Base-by-base conservation (phyloP, 2,888 invertebrate genomes). In the Gortyna flavago region DNA sequence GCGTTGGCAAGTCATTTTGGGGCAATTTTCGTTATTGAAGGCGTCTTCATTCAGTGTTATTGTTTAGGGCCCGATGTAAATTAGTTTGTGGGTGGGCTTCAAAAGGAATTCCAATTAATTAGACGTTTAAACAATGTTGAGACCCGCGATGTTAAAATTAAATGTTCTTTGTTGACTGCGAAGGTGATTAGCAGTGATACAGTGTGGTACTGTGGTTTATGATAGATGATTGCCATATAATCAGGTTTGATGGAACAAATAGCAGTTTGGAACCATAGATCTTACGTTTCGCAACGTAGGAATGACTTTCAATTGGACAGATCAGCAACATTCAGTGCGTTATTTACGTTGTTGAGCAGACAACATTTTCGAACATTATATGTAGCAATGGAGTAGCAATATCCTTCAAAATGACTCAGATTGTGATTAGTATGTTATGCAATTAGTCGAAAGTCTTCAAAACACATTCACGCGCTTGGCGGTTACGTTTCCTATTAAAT, bases 51-150 rank as follows among this genome's bases (percentile, higher is more conserved):
- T 92, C 90, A 83, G 83, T 91, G 92, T 93, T 94, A 94, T 94
- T 94, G 93, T 94, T 94, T 93, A 93, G 90, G 89, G 91, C 81
- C 89, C 90, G 87, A 93, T 94, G 93, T 93, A 94, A 94, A 94
- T 94, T 93, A 93, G 92, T 90, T 90, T 88, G 89, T 88, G 90
- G 92, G 90, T 89, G 89, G 89, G 88, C 87, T 91, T 90, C 83
- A 85, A 85, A 87, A 89, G 90, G 89, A 93, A 93, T 93, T 93
- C 90, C 91, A 91, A 93, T 93, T 93, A 93, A 93, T 92, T 91
- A 92, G 90, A 91, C 87, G 86, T 86, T 90, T 88, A 89, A 88
- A 89, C 84, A 90, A 83, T 87, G 85, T 85, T 85, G 75, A 65
- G 68, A 69, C 61, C 75, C 72, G 67, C 74, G 80, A 78, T 88